Conservation (phyloP, 1,140 invertebrate species). For the Nymphalis io region DNA sequence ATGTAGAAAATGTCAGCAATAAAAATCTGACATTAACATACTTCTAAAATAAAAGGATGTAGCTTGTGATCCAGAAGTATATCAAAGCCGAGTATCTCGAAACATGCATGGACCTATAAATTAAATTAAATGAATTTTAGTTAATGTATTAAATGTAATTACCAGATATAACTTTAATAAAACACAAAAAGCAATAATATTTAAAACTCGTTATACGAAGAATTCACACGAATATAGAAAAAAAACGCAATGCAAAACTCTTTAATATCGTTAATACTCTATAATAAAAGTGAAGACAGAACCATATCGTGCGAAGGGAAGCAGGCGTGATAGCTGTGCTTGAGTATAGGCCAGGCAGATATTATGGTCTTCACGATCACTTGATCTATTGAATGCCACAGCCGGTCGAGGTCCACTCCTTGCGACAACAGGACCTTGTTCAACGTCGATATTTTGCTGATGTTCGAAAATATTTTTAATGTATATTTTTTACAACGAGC, state of each 20-base stretch:
- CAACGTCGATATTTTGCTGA: conserved; percentile 89
- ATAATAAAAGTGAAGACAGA: conserved; percentile 16
- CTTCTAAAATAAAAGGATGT: conserved; percentile 93
- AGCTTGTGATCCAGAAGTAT: conserved; percentile 91
- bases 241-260: background rate
- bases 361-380: conserved; percentile 94
- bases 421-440: conserved; percentile 87
- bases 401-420: conserved; percentile 86
- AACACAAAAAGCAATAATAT: background rate
- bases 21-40: conserved; percentile 59
- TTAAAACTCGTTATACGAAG: too few species aligned
- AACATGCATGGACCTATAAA: conserved; percentile 88
- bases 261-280: conserved; percentile 16
- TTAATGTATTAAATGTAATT: background rate
- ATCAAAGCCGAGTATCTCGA: conserved; percentile 94
- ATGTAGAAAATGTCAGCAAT: too few species aligned
- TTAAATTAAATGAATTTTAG: background rate
- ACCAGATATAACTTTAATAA: background rate
- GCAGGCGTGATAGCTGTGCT: conserved; percentile 93
- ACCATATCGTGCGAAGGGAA: conserved; percentile 91
- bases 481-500: background rate
- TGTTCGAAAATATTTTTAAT: conserved; percentile 19
- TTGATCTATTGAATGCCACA: conserved; percentile 93
- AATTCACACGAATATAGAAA: background rate
- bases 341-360: conserved; percentile 90